phyloP scores from a whole-genome alignment of 2,113 vertebrate species.

The Isurus oxyrinchus region DNA sequence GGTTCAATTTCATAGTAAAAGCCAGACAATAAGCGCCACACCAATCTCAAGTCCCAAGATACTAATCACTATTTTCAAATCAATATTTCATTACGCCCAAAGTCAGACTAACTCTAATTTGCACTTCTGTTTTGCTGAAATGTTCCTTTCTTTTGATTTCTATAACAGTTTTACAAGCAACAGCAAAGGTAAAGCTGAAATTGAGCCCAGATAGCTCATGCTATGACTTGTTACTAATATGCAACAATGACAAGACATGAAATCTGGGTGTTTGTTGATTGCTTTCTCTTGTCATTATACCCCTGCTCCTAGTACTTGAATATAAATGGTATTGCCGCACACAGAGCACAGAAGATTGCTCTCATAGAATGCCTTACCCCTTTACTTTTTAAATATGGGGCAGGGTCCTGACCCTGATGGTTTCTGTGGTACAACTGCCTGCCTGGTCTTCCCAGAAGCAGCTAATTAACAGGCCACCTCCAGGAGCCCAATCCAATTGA shows the following conservation, averaged over 20 bases:
- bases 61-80: background rate
- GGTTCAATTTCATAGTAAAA: background rate
- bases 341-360: background rate
- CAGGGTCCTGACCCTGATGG: too few relatives aligned
- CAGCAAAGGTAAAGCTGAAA: background rate
- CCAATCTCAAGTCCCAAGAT: constrained; percentile 3
- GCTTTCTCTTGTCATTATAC: background rate
- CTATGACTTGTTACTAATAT: background rate
- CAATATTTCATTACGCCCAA: background rate
- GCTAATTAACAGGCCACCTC: too few relatives aligned
- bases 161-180: background rate
- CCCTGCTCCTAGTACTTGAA: background rate
- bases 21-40: background rate
- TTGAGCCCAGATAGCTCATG: background rate
- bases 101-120: background rate
- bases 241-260: background rate
- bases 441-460: too few relatives aligned
- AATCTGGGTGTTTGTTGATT: background rate
- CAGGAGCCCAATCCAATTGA: too few relatives aligned
- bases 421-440: too few relatives aligned
- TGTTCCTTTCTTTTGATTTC: background rate
- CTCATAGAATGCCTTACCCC: too few relatives aligned
- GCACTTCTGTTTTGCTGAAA: background rate
- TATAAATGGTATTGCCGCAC: background rate
- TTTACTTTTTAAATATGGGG: too few relatives aligned